Conservation (phyloP, 2,797 vertebrate species). For the Pangasius djambal region DNA sequence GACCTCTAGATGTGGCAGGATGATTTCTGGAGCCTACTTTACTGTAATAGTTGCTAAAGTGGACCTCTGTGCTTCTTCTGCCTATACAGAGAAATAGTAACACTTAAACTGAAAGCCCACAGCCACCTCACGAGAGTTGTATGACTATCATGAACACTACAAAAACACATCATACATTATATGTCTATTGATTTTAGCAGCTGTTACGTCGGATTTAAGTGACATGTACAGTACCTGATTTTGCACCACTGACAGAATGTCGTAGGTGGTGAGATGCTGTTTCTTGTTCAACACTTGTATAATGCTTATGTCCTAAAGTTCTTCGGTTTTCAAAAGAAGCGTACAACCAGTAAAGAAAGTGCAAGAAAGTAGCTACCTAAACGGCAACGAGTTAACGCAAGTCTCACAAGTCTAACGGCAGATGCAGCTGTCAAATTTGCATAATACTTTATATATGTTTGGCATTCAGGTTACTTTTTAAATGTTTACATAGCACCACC, state of each 20-base stretch:
- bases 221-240: slow-evolving; percentile 53
- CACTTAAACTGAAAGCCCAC: slow-evolving; percentile 42
- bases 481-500: slow-evolving; percentile 61
- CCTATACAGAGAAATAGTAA: slow-evolving; percentile 47
- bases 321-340: slow-evolving; percentile 39
- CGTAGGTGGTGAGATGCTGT: slow-evolving; percentile 43
- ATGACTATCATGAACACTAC: slow-evolving; percentile 55
- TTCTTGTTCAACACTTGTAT: slow-evolving; percentile 44
- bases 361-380: slow-evolving; percentile 55
- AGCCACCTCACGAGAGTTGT: slow-evolving; percentile 44
- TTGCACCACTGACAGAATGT: slow-evolving; percentile 32
- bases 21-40: slow-evolving; percentile 52
- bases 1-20: slow-evolving; percentile 49
- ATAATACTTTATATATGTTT: slow-evolving; percentile 49
- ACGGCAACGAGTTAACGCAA: slow-evolving; percentile 29
- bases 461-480: slow-evolving; percentile 50
- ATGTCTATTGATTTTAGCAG: slow-evolving; percentile 54
- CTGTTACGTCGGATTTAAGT: slow-evolving; percentile 50
- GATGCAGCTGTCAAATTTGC: slow-evolving; percentile 56
- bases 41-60: slow-evolving; percentile 53
- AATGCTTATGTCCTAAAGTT: slow-evolving; percentile 48
- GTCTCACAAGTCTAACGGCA: slow-evolving; percentile 38
- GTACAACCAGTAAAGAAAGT: slow-evolving; percentile 49
- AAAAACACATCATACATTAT: slow-evolving; percentile 48
- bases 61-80: slow-evolving; percentile 45